Base-by-base conservation (phyloP, 2,888 invertebrate genomes). In the Lydus trimaculatus region DNA sequence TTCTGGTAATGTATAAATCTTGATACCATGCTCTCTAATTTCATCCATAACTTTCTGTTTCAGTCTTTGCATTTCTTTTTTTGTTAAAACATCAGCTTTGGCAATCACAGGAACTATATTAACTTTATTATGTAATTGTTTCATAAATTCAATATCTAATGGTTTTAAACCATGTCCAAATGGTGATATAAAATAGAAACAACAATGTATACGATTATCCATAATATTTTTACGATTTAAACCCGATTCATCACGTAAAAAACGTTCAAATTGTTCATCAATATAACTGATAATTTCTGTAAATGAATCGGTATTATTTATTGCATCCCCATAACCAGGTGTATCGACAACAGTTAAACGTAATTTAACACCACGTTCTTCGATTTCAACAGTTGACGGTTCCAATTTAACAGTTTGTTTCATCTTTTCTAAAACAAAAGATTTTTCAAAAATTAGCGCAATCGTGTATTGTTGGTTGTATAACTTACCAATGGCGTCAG, bases 51-150 rank as follows among this genome's bases (percentile, higher is more conserved):
- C 90, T 91, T 93, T 92, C 80, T 92, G 91, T 84, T 98, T 98
- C 70, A 97, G 87, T 78, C 93, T 90, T 76, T 91, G 89, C 72
- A 97, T 92, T 87, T 98, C 98, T 82, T 94, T 94, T 86, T 96
- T 95, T 9, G 97, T 98, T 65, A 98, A 89, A 75, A 96, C 96
- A 86, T 98, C 98, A 8, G 97, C 95, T 87, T 98, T 98, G 73
- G 97, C 97, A 81, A 98, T 97, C n/a, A 98, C 96, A 65, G 98
- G 98, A 78, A 98, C 97, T 80, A 98, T 96, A 85, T 98, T 98
- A 25, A 97, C 91, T 88, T 98, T 98, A 80, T 96, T 94, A 85
- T 98, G 97, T 23, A 98, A 87, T 84, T 97, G 95, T 83, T 97
- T 97, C 97, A 98, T 97, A 81, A 97, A 96, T 85, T 97, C 95